Evolutionary conservation across 2,888 invertebrate species (phyloP).

Genomic region (Micoletzkya japonica): DNA sequence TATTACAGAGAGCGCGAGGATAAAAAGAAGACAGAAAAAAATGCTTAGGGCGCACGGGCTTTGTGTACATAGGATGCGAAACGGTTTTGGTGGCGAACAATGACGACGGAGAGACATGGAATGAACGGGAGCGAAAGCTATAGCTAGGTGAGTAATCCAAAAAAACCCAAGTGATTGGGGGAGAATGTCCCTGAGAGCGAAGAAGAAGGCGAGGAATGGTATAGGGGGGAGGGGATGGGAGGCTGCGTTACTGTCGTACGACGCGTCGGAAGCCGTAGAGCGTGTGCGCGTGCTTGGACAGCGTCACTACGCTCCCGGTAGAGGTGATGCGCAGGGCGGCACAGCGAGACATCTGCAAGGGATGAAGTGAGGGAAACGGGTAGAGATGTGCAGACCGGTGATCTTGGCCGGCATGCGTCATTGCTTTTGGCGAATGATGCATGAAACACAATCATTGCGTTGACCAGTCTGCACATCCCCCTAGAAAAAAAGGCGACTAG

Average conservation of each 20-base stretch:
- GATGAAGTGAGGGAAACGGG: too few species aligned
- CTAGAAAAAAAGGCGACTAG: too few species aligned
- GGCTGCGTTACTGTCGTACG: background rate
- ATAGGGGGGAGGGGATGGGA: background rate
- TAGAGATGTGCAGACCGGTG: too few species aligned
- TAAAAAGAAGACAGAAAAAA: background rate
- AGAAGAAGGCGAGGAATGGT: background rate
- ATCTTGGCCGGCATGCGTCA: too few species aligned
- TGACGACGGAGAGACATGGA: background rate
- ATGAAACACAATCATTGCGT: too few species aligned
- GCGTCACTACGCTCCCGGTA: constrained; percentile 51
- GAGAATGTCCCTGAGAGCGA: background rate
- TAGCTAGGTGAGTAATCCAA: background rate
- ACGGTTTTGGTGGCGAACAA: background rate
- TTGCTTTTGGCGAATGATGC: too few species aligned
- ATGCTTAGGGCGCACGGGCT: background rate
- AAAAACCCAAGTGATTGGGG: background rate
- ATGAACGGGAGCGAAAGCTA: background rate
- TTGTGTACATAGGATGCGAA: background rate
- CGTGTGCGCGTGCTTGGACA: constrained; percentile 58
- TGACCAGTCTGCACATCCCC: too few species aligned
- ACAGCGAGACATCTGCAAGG: constrained; percentile 56
- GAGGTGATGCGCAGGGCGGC: constrained; percentile 53
- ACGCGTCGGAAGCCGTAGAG: constrained; percentile 46
- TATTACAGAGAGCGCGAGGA: background rate